Percentiles rank a stretch among this genome's conserved stretches.
Evolutionary conservation across 1,140 invertebrate genomes (phyloP).

Genomic region (Anastrepha ludens): DNA sequence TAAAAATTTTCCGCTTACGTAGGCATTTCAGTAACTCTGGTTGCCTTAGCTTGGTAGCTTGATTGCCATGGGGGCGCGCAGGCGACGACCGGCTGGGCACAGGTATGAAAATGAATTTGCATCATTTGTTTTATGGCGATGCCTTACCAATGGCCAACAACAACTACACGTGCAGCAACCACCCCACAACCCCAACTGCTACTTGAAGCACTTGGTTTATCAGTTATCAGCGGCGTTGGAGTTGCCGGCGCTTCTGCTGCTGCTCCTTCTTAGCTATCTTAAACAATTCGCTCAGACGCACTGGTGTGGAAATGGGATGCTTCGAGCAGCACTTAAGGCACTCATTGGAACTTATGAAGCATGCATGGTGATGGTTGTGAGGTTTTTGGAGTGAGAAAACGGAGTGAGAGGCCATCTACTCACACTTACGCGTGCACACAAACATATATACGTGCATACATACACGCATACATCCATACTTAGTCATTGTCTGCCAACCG

Average conservation of each 20-base stretch:
- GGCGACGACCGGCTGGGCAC: conserved; percentile 32
- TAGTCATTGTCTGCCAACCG: neutral
- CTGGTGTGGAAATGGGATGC: conserved; percentile 38
- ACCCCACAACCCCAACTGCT: neutral
- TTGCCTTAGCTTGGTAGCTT: neutral
- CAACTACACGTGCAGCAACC: neutral
- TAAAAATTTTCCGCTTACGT: conserved; percentile 36
- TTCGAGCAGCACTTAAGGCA: conserved; percentile 31
- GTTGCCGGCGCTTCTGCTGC: neutral
- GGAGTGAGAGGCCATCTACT: neutral
- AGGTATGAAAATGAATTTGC: conserved; percentile 69
- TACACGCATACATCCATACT: neutral
- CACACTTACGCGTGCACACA: neutral
- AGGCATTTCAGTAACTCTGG: conserved; percentile 25
- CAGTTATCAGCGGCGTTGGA: too few species aligned
- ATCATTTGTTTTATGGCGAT: conserved; percentile 69
- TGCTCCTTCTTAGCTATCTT: neutral
- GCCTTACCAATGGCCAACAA: conserved; percentile 50
- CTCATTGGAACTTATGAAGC: conserved; percentile 44
- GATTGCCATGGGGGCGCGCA: neutral
- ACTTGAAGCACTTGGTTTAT: too few species aligned
- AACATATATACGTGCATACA: too few species aligned
- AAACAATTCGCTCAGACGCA: neutral
- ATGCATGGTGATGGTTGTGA: neutral
- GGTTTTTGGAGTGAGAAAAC: neutral